These are phyloP conservation scores for Nasonia vitripennis DNA, from an alignment of 1,140 invertebrate genomes.

Conservation along the genomic window DNA sequence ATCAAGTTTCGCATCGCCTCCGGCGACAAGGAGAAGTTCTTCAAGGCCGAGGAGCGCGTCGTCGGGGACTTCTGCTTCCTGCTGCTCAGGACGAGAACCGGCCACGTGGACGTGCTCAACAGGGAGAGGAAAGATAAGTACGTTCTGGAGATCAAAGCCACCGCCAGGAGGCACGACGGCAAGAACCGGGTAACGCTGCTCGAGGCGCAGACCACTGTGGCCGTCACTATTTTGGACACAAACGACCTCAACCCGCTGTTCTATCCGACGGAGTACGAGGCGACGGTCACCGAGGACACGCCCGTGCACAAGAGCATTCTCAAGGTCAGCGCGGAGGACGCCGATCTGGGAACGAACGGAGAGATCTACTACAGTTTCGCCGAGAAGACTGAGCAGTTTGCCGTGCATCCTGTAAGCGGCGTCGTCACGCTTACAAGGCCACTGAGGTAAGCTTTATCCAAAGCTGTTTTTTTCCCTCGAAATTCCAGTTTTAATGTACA, in stretches of 20 bases:
- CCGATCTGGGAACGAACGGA: constrained; percentile 94
- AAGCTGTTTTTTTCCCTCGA: no score
- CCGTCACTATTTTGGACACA: constrained; percentile 88
- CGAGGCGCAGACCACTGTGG: constrained; percentile 85
- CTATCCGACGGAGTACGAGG: constrained; percentile 89
- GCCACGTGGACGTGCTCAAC: constrained; percentile 90
- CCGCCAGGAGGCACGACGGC: constrained; percentile 75
- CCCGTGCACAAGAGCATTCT: constrained; percentile 87
- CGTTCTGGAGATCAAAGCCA: constrained; percentile 87
- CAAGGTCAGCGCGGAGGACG: constrained; percentile 91
- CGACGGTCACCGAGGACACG: constrained; percentile 91
- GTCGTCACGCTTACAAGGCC: constrained; percentile 89
- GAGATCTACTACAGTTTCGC: constrained; percentile 97
- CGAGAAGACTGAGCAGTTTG: constrained; percentile 89
- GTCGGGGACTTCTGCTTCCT: constrained; percentile 97
- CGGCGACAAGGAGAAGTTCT: constrained; percentile 92
- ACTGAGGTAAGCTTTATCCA: constrained; percentile 73
- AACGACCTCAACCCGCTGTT: constrained; percentile 96
- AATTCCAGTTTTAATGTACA: neutral
- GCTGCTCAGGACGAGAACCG: constrained; percentile 88
- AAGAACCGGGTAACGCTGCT: constrained; percentile 75
- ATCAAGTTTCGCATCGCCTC: constrained; percentile 88
- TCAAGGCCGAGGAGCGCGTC: constrained; percentile 90
- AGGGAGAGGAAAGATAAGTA: constrained; percentile 92
- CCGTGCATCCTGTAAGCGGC: constrained; percentile 94